Conservation (phyloP, 2,888 invertebrate genomes). For the Ormyrus nitidulus region DNA sequence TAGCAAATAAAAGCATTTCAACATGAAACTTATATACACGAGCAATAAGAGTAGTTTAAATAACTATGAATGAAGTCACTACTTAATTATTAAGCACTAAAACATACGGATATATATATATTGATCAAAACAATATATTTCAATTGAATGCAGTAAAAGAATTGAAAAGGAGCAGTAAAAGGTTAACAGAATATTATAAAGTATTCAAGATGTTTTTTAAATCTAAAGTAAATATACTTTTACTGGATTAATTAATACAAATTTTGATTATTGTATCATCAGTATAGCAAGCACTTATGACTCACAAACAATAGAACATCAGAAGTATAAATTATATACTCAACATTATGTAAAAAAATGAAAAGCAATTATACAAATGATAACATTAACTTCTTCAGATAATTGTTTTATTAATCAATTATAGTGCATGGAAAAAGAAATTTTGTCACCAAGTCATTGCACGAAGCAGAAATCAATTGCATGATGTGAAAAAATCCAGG, state of each 20-base stretch:
- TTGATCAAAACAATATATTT: conserved; percentile 4
- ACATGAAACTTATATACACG: background rate
- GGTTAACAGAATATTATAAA: too few relatives aligned
- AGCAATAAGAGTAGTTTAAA: too few relatives aligned
- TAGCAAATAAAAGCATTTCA: background rate
- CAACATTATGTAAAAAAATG: background rate
- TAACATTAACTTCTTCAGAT: background rate
- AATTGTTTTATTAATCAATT: conserved; percentile 18
- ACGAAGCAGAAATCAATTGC: conserved; percentile 2
- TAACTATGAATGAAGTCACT: too few relatives aligned
- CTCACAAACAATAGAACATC: too few relatives aligned
- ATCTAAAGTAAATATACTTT: too few relatives aligned
- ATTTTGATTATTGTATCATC: too few relatives aligned
- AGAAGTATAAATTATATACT: background rate
- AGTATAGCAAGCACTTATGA: too few relatives aligned
- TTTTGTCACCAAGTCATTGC: background rate
- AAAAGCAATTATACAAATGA: background rate
- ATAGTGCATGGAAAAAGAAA: background rate
- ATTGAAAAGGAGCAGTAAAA: too few relatives aligned
- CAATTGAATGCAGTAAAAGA: too few relatives aligned
- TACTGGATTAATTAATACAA: too few relatives aligned
- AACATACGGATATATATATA: background rate
- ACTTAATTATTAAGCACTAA: too few relatives aligned
- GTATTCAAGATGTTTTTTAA: too few relatives aligned
- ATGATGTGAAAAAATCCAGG: background rate